phyloP scores from a whole-genome alignment of 1,140 invertebrate species.

The Melipona quadrifasciata region DNA sequence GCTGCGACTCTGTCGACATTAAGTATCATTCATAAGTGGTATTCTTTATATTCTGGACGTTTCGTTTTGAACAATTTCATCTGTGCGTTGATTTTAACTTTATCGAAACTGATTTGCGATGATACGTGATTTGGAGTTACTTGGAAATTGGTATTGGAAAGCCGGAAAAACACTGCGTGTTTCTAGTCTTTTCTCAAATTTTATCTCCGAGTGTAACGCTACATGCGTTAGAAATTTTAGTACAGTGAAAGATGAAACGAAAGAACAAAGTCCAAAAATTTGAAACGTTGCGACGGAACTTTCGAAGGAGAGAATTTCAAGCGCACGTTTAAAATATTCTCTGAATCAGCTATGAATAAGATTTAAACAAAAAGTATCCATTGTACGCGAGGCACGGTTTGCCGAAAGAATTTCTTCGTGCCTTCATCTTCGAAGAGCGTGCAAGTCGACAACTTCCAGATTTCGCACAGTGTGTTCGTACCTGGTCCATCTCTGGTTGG shows the following conservation, averaged over 20 bases:
- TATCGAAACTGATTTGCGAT: not conserved
- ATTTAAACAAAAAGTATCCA: not conserved
- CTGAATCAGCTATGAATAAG: not conserved
- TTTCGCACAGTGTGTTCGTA: not conserved
- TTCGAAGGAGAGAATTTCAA: not conserved
- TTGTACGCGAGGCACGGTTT: not conserved
- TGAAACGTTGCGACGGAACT: not conserved
- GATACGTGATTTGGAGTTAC: not conserved
- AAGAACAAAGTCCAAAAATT: not conserved
- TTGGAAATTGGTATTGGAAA: too few species aligned
- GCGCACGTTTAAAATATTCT: not conserved
- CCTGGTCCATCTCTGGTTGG: not conserved
- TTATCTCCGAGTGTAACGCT: too few species aligned
- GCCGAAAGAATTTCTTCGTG: not conserved
- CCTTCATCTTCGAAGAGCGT: not conserved
- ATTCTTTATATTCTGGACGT: not conserved
- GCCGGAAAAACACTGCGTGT: too few species aligned
- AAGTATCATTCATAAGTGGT: too few species aligned
- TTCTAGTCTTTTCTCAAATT: too few species aligned
- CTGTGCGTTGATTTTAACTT: not conserved
- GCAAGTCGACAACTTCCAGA: not conserved
- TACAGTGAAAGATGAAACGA: not conserved
- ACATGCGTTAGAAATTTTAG: not conserved
- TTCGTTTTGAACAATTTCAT: not conserved
- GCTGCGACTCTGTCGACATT: too few species aligned